Conservation (phyloP, 2,888 invertebrate species). For the Palloptera scutellata region DNA sequence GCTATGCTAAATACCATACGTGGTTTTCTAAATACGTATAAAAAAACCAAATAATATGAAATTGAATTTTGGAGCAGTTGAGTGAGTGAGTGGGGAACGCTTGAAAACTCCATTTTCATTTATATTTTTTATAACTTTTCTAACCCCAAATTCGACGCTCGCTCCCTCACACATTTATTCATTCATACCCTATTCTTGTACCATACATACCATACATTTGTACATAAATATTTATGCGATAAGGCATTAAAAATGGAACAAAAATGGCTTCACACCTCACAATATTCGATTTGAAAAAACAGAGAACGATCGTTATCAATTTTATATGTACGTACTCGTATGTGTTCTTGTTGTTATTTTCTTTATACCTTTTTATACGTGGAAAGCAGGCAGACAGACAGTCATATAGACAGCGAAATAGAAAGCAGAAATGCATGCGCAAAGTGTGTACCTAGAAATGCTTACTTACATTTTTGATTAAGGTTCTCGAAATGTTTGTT, state of each 20-base stretch:
- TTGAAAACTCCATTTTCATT: neutral
- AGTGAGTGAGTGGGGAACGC: neutral
- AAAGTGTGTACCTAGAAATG: too few species aligned
- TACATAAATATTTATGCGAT: slow-evolving; percentile 17
- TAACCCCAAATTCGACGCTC: slow-evolving; percentile 6
- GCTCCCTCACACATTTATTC: neutral
- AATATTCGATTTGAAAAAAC: slow-evolving; percentile 16
- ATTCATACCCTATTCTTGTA: too few species aligned
- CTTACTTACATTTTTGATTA: too few species aligned
- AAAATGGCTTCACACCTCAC: slow-evolving; percentile 42
- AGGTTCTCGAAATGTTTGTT: too few species aligned
- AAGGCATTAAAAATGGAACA: slow-evolving; percentile 36
- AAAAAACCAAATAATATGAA: neutral
- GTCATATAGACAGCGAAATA: neutral
- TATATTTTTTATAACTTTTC: neutral
- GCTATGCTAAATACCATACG: too few species aligned
- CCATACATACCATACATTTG: too few species aligned
- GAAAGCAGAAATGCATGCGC: neutral
- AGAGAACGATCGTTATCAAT: slow-evolving; percentile 38
- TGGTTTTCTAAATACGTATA: too few species aligned
- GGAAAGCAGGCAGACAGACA: neutral
- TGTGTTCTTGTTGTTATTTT: slow-evolving; percentile 10
- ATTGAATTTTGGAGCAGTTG: slow-evolving; percentile 20
- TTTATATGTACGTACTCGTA: slow-evolving; percentile 3
- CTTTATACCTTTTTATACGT: slow-evolving; percentile 23